These are phyloP conservation scores for Heteromurus nitidus DNA, from an alignment of 2,888 invertebrate genomes.

Conservation along the genomic window DNA sequence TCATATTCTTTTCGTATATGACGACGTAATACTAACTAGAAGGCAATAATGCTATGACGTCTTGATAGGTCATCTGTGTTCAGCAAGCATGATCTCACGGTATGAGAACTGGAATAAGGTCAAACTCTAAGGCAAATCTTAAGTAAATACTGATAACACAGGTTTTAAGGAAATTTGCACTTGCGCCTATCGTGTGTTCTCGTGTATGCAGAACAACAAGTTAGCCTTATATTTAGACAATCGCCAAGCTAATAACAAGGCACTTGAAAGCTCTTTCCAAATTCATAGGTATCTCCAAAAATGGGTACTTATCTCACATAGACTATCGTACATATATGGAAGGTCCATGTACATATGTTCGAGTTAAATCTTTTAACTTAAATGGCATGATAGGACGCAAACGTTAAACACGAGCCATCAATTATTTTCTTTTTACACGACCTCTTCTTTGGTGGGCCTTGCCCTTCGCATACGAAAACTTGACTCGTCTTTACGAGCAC, in stretches of 20 bases:
- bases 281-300: background rate
- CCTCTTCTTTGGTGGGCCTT: slow-evolving; percentile 34
- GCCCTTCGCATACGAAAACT: slow-evolving; percentile 46
- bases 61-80: slow-evolving; percentile 60
- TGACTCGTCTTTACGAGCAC: too few species aligned
- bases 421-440: slow-evolving; percentile 29
- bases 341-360: background rate
- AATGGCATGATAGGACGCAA: background rate
- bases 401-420: background rate
- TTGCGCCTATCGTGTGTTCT: slow-evolving; percentile 39
- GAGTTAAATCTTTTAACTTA: too few species aligned
- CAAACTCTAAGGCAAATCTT: slow-evolving; percentile 33
- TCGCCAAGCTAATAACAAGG: background rate
- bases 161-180: slow-evolving; percentile 46
- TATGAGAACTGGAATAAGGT: slow-evolving; percentile 64
- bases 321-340: background rate
- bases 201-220: background rate
- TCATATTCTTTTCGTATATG: too few species aligned
- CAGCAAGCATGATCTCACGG: slow-evolving; percentile 58
- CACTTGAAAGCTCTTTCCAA: background rate
- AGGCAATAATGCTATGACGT: slow-evolving; percentile 5
- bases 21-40: background rate
- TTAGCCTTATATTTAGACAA: background rate
- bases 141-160: slow-evolving; percentile 21
- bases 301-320: background rate